A percentile compares a stretch with the other conserved stretches of the same genome.
phyloP scores from a whole-genome alignment of 2,797 vertebrate genomes.

The Rhadinocentrus ornatus region DNA sequence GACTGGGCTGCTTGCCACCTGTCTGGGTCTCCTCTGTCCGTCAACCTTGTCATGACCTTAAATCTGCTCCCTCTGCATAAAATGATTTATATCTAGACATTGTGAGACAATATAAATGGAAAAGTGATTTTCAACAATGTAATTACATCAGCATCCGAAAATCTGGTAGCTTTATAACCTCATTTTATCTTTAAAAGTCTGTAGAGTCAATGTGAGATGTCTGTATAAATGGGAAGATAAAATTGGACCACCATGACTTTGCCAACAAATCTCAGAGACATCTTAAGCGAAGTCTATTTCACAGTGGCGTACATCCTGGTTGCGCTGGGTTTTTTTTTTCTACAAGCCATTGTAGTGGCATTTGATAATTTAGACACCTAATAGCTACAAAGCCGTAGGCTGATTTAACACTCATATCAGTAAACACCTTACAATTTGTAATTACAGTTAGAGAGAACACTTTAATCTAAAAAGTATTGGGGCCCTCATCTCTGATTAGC shows the following conservation, averaged over 20 bases:
- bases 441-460: not conserved
- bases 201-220: not conserved
- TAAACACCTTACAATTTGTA: not conserved
- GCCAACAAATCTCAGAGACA: too few relatives aligned
- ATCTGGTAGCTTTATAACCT: too few relatives aligned
- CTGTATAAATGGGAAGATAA: too few relatives aligned
- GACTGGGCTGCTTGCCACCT: slow-evolving; percentile 76
- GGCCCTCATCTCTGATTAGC: too few relatives aligned
- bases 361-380: not conserved
- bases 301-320: too few relatives aligned
- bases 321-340: too few relatives aligned
- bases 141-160: not conserved
- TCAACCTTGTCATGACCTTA: slow-evolving; percentile 52
- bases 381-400: not conserved
- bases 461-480: too few relatives aligned
- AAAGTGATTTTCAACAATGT: not conserved
- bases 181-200: too few relatives aligned
- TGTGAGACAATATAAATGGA: not conserved
- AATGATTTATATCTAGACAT: not conserved
- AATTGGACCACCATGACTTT: too few relatives aligned
- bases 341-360: too few relatives aligned
- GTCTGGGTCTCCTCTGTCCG: slow-evolving; percentile 67
- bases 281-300: too few relatives aligned
- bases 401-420: not conserved
- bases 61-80: slow-evolving; percentile 5